These are phyloP conservation scores for Xestia sexstrigata DNA, from an alignment of 2,888 invertebrate species.

Conservation along the genomic window DNA sequence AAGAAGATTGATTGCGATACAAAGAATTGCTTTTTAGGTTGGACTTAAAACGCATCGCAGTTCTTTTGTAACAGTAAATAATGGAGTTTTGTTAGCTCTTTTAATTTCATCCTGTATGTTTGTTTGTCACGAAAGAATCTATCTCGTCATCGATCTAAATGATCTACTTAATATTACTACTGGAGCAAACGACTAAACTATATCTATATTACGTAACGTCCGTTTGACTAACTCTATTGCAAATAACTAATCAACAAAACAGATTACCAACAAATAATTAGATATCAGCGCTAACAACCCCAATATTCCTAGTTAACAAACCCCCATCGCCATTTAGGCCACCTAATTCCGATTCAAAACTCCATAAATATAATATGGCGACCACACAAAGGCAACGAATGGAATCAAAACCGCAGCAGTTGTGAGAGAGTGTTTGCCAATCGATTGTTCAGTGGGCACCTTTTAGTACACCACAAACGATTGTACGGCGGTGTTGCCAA, in stretches of 20 bases:
- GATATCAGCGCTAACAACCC: background rate
- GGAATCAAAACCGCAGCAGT: slow-evolving; percentile 50
- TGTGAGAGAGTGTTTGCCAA: slow-evolving; percentile 60
- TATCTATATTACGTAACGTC: background rate
- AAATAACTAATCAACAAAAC: background rate
- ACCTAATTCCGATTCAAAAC: slow-evolving; percentile 34
- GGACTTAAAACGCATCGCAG: background rate
- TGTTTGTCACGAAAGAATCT: background rate
- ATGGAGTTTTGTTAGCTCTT: background rate
- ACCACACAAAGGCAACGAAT: slow-evolving; percentile 56
- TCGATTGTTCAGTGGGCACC: slow-evolving; percentile 49
- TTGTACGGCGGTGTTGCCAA: slow-evolving; percentile 57
- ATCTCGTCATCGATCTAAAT: too few species aligned
- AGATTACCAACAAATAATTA: slow-evolving; percentile 14
- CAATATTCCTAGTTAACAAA: slow-evolving; percentile 1
- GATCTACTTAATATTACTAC: background rate
- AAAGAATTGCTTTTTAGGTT: background rate
- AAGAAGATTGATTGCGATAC: background rate
- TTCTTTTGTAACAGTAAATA: background rate
- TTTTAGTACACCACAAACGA: slow-evolving; percentile 51
- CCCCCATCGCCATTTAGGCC: slow-evolving; percentile 14
- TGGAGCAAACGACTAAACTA: too few species aligned
- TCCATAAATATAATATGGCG: slow-evolving; percentile 51
- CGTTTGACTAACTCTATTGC: background rate
- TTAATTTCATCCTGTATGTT: background rate